phyloP scores from a whole-genome alignment of 2,888 invertebrate genomes.

The Lycaena phlaeas region DNA sequence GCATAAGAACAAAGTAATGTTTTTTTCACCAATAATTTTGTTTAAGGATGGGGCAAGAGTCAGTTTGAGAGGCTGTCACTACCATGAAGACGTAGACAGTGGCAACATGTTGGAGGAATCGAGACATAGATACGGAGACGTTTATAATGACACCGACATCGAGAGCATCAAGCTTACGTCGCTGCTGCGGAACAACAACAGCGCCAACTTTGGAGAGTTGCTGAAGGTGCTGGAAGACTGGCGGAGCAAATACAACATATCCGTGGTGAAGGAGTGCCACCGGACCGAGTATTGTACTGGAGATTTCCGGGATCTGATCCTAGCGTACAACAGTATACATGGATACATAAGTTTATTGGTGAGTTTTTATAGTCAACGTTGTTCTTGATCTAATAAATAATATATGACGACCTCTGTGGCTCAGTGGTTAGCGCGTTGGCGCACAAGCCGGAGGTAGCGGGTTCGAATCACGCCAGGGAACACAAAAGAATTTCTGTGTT shows the following conservation, averaged over 20 bases:
- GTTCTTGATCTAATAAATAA: too few species aligned
- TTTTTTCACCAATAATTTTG: slow-evolving; percentile 1
- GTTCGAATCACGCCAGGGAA: too few species aligned
- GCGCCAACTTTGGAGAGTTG: slow-evolving; percentile 44
- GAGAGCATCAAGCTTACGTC: slow-evolving; percentile 48
- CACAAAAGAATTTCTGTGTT: too few species aligned
- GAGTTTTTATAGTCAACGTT: too few species aligned
- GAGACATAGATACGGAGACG: slow-evolving; percentile 10
- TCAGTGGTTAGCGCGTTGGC: too few species aligned
- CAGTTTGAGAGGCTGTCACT: not conserved
- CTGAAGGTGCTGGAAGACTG: slow-evolving; percentile 46
- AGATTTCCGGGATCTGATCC: slow-evolving; percentile 71
- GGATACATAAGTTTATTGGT: slow-evolving; percentile 88
- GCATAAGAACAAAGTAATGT: not conserved
- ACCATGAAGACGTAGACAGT: not conserved
- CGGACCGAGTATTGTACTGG: slow-evolving; percentile 72
- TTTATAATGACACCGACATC: slow-evolving; percentile 31
- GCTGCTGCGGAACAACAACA: slow-evolving; percentile 40
- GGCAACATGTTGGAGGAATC: not conserved
- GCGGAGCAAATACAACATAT: slow-evolving; percentile 48
- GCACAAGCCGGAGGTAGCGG: too few species aligned
- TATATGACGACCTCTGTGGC: too few species aligned
- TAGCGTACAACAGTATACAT: slow-evolving; percentile 80
- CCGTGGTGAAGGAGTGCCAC: slow-evolving; percentile 48
- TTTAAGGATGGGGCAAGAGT: slow-evolving; percentile 9